Evolutionary conservation across 2,888 invertebrate genomes (phyloP).

Genomic region (Caenorhabditis doughertyi): DNA sequence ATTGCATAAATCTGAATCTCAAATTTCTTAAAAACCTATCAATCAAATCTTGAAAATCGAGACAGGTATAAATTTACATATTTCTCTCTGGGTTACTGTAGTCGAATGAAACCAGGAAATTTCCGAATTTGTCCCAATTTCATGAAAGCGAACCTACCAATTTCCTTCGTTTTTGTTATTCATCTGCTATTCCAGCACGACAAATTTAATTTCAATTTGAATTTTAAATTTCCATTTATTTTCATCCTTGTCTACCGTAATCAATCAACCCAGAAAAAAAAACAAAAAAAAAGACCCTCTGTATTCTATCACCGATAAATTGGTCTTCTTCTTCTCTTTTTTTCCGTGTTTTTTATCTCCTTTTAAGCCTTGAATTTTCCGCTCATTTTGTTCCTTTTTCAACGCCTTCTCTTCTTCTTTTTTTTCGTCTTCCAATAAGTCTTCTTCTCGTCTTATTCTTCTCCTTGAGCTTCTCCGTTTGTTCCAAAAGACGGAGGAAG

Average conservation of each 20-base stretch:
- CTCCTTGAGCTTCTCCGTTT: not conserved
- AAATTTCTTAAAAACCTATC: conserved; percentile 8
- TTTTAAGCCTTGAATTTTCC: conserved; percentile 2
- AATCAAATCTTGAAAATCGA: not conserved
- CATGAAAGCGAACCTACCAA: too few species aligned
- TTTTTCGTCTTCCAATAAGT: not conserved
- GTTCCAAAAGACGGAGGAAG: conserved; percentile 2
- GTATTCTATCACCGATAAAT: not conserved
- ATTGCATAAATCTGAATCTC: conserved; percentile 5
- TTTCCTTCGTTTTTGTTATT: too few species aligned
- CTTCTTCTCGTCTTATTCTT: not conserved
- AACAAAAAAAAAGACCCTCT: not conserved
- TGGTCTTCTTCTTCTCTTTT: not conserved
- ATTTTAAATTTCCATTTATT: not conserved
- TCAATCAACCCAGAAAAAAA: too few species aligned
- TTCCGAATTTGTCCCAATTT: too few species aligned
- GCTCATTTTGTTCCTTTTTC: conserved; percentile 24
- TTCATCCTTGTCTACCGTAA: not conserved
- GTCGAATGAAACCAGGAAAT: too few species aligned
- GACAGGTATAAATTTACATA: too few species aligned
- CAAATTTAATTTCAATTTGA: too few species aligned
- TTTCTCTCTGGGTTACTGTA: too few species aligned
- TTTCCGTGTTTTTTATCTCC: conserved; percentile 6
- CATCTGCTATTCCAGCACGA: too few species aligned
- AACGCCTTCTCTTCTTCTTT: conserved; percentile 22